These are phyloP conservation scores for Eremobia ochroleuca DNA, from an alignment of 2,888 invertebrate genomes.

Conservation along the genomic window DNA sequence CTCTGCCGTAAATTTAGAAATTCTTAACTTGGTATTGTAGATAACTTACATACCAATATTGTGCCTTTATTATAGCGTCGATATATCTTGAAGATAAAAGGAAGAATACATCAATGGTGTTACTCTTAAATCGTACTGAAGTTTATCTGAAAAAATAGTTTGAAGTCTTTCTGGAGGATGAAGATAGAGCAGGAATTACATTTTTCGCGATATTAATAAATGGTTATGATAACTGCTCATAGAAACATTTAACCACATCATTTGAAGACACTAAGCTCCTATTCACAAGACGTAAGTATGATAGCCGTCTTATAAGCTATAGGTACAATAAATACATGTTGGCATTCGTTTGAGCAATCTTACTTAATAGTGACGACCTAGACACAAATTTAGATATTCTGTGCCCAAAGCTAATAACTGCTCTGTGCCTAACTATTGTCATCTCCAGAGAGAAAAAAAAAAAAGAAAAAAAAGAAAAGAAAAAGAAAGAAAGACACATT, in stretches of 20 bases:
- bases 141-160: no score
- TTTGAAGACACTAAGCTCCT: neutral
- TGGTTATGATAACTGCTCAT: neutral
- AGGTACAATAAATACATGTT: neutral
- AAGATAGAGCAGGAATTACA: neutral
- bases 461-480: no score
- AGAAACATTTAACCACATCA: neutral
- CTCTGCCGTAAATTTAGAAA: no score
- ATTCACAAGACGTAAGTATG: neutral
- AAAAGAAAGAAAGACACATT: no score
- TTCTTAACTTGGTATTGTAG: no score
- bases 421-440: neutral
- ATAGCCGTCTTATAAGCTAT: neutral
- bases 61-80: no score
- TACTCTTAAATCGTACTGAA: no score
- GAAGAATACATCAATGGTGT: no score
- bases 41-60: no score
- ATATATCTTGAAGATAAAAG: no score
- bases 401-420: neutral
- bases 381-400: conserved; percentile 1
- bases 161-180: no score
- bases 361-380: conserved; percentile 13
- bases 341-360: conserved; percentile 16
- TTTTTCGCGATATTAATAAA: neutral
- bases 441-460: no score